Percentiles rank a stretch among this genome's conserved stretches.
phyloP scores from a whole-genome alignment of 2,888 invertebrate genomes.

The Hyposoter didymator region DNA sequence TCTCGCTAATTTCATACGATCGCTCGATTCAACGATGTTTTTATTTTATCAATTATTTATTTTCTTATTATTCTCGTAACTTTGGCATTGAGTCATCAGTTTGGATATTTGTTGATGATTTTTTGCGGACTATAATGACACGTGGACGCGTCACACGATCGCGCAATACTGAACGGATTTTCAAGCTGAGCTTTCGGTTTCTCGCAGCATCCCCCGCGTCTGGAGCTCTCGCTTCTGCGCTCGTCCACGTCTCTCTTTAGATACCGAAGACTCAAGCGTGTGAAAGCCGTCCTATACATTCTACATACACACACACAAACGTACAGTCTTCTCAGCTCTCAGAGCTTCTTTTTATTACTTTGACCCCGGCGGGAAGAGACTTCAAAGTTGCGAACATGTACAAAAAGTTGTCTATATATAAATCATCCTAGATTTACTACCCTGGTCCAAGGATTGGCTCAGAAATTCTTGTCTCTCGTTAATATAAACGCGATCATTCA shows the following conservation, averaged over 20 bases:
- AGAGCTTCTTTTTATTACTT: constrained; percentile 67
- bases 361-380: constrained; percentile 53
- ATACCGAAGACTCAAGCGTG: constrained; percentile 24
- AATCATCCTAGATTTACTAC: constrained; percentile 19
- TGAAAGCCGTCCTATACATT: constrained; percentile 1
- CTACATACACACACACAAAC: constrained; percentile 4
- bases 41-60: not conserved
- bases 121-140: constrained; percentile 39
- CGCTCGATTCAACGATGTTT: not conserved
- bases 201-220: constrained; percentile 73
- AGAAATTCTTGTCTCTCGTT: constrained; percentile 47
- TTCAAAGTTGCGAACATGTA: constrained; percentile 45
- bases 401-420: not conserved
- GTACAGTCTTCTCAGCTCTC: constrained; percentile 19
- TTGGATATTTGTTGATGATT: not conserved
- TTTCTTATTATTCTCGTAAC: not conserved
- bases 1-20: constrained; percentile 12
- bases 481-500: constrained; percentile 40
- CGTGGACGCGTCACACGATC: constrained; percentile 69
- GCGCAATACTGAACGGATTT: constrained; percentile 73
- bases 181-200: constrained; percentile 66
- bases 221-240: constrained; percentile 73
- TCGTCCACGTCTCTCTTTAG: constrained; percentile 54
- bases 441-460: constrained; percentile 48
- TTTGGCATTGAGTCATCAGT: constrained; percentile 7